phyloP scores from a whole-genome alignment of 1,140 invertebrate species.

The Lepidurus apus region DNA sequence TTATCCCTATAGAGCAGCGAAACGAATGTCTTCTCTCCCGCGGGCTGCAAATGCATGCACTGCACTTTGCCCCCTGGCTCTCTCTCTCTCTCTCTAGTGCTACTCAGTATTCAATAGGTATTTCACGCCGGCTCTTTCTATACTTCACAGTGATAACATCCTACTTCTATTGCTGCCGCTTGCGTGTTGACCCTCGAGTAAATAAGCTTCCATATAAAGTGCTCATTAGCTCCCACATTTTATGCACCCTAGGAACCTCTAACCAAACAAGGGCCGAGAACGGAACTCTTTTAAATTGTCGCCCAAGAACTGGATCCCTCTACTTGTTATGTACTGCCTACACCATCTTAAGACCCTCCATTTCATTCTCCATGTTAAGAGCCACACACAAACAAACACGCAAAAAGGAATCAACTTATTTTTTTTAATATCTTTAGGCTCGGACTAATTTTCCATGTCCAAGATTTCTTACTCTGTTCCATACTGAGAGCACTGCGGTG shows the following conservation, averaged over 20 bases:
- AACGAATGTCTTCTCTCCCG: not conserved
- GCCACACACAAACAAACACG: too few species aligned
- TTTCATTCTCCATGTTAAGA: too few species aligned
- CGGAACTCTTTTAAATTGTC: not conserved
- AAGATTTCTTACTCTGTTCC: too few species aligned
- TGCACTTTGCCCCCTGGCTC: conserved; percentile 12
- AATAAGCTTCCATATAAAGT: conserved; percentile 22
- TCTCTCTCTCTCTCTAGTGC: not conserved
- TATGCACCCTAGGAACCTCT: conserved; percentile 9
- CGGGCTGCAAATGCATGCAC: not conserved
- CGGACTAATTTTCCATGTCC: too few species aligned
- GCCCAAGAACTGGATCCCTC: too few species aligned
- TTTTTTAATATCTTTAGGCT: too few species aligned
- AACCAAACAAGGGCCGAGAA: not conserved
- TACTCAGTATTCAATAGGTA: conserved; percentile 22
- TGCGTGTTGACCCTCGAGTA: conserved; percentile 17
- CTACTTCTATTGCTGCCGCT: not conserved
- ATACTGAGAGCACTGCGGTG: too few species aligned
- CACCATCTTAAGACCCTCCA: too few species aligned
- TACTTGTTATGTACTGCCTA: too few species aligned
- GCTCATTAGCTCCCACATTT: conserved; percentile 3
- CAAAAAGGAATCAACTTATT: too few species aligned
- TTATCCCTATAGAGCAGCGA: not conserved
- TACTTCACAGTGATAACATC: conserved; percentile 8
- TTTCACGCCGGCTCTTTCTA: conserved; percentile 7